Evolutionary conservation across 1,140 invertebrate genomes (phyloP).

Genomic region (Caenorhabditis elegans): WBcel235 BX284602.5:4604001-4604500

Average conservation of each 20-base stretch:
- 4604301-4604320: neutral
- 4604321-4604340: neutral
- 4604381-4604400: too few relatives aligned
- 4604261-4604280: neutral
- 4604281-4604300: neutral
- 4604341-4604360: too few relatives aligned
- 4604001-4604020: slow-evolving; percentile 74
- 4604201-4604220: too few relatives aligned
- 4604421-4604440: neutral
- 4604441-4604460: neutral
- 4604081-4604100: neutral
- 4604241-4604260: too few relatives aligned
- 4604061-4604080: neutral
- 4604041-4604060: slow-evolving; percentile 76
- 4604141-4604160: too few relatives aligned
- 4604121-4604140: neutral
- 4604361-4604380: too few relatives aligned
- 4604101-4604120: neutral
- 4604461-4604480: neutral
- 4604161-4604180: too few relatives aligned
- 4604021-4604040: slow-evolving; percentile 75
- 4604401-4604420: too few relatives aligned
- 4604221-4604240: too few relatives aligned
- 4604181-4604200: too few relatives aligned
- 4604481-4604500: neutral